Conservation (phyloP, 2,113 vertebrate genomes). For the Micronycteris hirsuta region DNA sequence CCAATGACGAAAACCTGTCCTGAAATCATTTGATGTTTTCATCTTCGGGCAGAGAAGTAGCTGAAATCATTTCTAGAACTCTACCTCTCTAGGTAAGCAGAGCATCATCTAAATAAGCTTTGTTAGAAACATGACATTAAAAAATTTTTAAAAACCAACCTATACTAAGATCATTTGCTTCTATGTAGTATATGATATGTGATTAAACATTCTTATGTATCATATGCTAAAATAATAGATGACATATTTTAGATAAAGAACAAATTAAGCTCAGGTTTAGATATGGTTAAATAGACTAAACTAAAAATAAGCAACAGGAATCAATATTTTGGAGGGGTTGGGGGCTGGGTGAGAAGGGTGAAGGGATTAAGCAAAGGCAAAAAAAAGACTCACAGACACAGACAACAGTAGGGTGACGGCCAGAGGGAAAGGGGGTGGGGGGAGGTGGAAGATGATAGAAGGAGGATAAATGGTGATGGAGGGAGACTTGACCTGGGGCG, state of each 20-base stretch:
- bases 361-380: no score
- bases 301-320: not conserved
- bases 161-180: not conserved
- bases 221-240: not conserved
- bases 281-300: not conserved
- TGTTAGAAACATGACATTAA: not conserved
- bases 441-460: no score
- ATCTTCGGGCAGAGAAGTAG: not conserved
- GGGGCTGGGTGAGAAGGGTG: no score
- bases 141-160: not conserved
- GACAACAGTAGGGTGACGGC: no score
- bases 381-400: no score
- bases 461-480: no score
- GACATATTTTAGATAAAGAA: not conserved
- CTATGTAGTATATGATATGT: not conserved
- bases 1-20: not conserved
- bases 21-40: not conserved
- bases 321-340: not conserved
- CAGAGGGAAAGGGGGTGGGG: no score
- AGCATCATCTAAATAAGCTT: not conserved
- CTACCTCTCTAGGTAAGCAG: not conserved
- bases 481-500: no score
- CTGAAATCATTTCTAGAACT: conserved; percentile 2
- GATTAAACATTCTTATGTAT: conserved; percentile 18
- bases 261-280: not conserved